These are phyloP conservation scores for Odontocolon sp. DNA, from an alignment of 2,888 invertebrate genomes.

Conservation along the genomic window DNA sequence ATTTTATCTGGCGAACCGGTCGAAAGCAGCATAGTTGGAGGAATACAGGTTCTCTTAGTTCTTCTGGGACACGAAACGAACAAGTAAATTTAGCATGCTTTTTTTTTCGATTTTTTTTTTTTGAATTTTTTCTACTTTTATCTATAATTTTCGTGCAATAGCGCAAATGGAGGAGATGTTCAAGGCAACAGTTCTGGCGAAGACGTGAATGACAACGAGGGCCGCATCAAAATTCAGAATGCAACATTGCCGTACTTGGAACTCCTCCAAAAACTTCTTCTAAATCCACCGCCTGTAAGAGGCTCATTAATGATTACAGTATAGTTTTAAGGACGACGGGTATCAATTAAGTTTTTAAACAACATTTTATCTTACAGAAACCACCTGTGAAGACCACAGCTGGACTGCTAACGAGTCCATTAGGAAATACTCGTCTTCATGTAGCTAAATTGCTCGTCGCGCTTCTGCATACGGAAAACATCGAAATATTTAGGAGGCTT, in stretches of 20 bases:
- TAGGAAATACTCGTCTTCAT: slow-evolving; percentile 91
- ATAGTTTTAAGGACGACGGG: too few species aligned
- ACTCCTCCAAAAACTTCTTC: slow-evolving; percentile 86
- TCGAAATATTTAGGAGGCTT: slow-evolving; percentile 87
- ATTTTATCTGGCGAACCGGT: slow-evolving; percentile 87
- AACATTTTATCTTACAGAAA: slow-evolving; percentile 81
- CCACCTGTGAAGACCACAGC: slow-evolving; percentile 86
- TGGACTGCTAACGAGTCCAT: slow-evolving; percentile 87
- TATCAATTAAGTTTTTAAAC: neutral
- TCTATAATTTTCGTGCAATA: too few species aligned
- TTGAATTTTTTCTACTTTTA: too few species aligned
- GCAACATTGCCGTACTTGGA: slow-evolving; percentile 86
- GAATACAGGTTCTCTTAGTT: slow-evolving; percentile 89
- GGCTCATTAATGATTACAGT: neutral
- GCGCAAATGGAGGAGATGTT: slow-evolving; percentile 67
- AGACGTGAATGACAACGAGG: slow-evolving; percentile 82
- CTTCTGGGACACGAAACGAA: slow-evolving; percentile 84
- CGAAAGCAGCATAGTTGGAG: slow-evolving; percentile 89
- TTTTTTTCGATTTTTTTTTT: too few species aligned
- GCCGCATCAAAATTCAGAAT: slow-evolving; percentile 85
- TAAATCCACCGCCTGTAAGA: slow-evolving; percentile 87
- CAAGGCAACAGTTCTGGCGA: slow-evolving; percentile 78
- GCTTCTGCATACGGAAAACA: slow-evolving; percentile 88
- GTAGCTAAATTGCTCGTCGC: slow-evolving; percentile 90
- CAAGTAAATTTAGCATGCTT: slow-evolving; percentile 72